Base-by-base conservation (phyloP, 2,113 vertebrate species). In the Chloropsis cyanopogon region DNA sequence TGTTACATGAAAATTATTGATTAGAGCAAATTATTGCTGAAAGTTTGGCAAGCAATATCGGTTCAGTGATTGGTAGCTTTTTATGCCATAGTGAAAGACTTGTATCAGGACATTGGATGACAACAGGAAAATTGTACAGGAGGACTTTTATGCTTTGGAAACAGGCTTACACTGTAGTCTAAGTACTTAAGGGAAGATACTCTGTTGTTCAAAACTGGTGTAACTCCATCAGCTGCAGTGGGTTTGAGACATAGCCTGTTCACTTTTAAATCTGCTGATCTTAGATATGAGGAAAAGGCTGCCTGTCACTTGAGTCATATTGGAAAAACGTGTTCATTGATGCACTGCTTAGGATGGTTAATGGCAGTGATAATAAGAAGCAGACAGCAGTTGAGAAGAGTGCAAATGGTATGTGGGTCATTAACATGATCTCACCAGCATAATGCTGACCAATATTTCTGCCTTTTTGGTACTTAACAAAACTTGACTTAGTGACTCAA, bases 321-420 rank as follows among this genome's bases (percentile, higher is more conserved):
- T 33, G 64, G 93, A 93, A 92, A 82, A 96, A 96, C 5, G 42
- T 86, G n/a, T 54, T 96, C 96, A 95, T 91, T 92, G 95, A 86
- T 71, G 85, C 93, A 96, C 46, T 92, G 88, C 75, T 71, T 84
- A 80, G 70, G 59, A 50, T 96, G 90, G 82, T 95, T 96, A 95
- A 87, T 94, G 92, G 63, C 41, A 92, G 88, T 87, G 93, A 72
- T 96, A 96, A 97, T 95, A 95, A 95, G 94, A 95, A 91, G 80
- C 84, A 96, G 89, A 87, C 68, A 66, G 89, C 91, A 95, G 89
- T 69, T 97, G 95, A 97, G 97, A 97, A 85, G 83, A 93, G 82
- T 90, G 84, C 91, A 75, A 72, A 57, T 82, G 72, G 71, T 91
- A 94, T 84, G 78, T 92, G 88, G 53, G 82, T 96, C 92, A 95